Evolutionary conservation across 1,140 invertebrate species (phyloP).

Genomic region (Tenebrio molitor): DNA sequence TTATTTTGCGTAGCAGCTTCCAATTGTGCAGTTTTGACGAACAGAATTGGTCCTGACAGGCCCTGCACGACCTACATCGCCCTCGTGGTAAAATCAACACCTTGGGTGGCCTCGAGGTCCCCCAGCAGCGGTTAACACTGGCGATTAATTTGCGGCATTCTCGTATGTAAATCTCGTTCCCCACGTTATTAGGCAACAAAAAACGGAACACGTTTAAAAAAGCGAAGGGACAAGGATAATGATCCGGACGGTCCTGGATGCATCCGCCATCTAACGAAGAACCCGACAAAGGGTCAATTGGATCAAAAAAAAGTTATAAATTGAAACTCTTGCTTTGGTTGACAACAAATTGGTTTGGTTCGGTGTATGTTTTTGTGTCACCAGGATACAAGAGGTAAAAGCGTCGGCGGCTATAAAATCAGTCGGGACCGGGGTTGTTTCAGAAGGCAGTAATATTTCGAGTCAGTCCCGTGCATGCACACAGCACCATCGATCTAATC

Average conservation of each 20-base stretch:
- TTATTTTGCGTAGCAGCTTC: no score
- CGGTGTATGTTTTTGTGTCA: constrained; percentile 30
- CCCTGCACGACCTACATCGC: no score
- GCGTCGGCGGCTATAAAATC: constrained; percentile 36
- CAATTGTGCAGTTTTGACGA: no score
- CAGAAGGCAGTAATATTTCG: constrained; percentile 36
- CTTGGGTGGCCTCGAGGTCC: no score
- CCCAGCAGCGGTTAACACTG: no score
- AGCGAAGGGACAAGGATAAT: not conserved
- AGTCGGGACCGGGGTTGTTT: constrained; percentile 25
- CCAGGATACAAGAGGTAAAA: constrained; percentile 13
- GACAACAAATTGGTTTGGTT: constrained; percentile 27
- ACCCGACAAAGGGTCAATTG: constrained; percentile 7
- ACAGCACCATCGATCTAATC: constrained; percentile 42
- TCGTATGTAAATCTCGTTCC: not conserved
- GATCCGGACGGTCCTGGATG: not conserved
- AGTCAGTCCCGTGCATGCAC: constrained; percentile 35
- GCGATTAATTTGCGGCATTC: not conserved
- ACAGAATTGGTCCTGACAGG: no score
- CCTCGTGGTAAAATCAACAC: no score
- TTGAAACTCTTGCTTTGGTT: constrained; percentile 28
- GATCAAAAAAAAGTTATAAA: constrained; percentile 29
- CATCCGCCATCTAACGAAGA: not conserved
- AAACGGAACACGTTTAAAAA: not conserved
- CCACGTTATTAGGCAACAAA: not conserved